phyloP scores from a whole-genome alignment of 1,140 invertebrate species.

The Phocides pigmalion region DNA sequence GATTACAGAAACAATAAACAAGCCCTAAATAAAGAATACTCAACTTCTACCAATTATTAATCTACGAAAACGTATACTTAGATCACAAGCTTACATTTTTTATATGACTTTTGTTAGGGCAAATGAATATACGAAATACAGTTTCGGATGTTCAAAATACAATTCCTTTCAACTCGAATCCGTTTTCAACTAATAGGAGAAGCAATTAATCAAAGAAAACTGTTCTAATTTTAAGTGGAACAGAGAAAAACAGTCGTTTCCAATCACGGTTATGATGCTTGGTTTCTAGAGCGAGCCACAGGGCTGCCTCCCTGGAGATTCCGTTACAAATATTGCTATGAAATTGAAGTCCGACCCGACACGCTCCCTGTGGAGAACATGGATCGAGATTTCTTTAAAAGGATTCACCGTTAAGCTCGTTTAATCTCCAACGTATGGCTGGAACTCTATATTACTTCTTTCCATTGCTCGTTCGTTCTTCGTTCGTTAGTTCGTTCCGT shows the following conservation, averaged over 20 bases:
- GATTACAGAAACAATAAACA: too few relatives aligned
- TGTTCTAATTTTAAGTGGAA: slow-evolving; percentile 16
- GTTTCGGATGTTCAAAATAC: too few relatives aligned
- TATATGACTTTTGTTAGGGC: too few relatives aligned
- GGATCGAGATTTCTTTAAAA: slow-evolving; percentile 29
- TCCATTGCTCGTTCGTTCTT: neutral
- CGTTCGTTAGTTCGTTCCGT: too few relatives aligned
- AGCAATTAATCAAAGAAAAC: slow-evolving; percentile 6
- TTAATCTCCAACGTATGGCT: neutral
- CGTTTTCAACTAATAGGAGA: neutral
- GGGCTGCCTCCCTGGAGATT: slow-evolving; percentile 34
- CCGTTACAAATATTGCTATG: slow-evolving; percentile 59
- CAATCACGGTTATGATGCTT: slow-evolving; percentile 30
- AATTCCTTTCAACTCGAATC: neutral
- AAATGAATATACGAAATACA: too few relatives aligned
- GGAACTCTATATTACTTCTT: neutral
- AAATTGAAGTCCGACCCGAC: slow-evolving; percentile 54
- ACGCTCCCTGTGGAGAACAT: slow-evolving; percentile 20
- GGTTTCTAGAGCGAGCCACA: slow-evolving; percentile 19
- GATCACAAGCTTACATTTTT: too few relatives aligned
- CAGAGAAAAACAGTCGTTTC: slow-evolving; percentile 20
- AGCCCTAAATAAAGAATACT: too few relatives aligned
- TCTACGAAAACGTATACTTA: too few relatives aligned
- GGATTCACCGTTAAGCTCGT: neutral
- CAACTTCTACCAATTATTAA: too few relatives aligned